Evolutionary conservation across 2,113 vertebrate genomes (phyloP).

Genomic region (Emydocephalus ijimae): DNA sequence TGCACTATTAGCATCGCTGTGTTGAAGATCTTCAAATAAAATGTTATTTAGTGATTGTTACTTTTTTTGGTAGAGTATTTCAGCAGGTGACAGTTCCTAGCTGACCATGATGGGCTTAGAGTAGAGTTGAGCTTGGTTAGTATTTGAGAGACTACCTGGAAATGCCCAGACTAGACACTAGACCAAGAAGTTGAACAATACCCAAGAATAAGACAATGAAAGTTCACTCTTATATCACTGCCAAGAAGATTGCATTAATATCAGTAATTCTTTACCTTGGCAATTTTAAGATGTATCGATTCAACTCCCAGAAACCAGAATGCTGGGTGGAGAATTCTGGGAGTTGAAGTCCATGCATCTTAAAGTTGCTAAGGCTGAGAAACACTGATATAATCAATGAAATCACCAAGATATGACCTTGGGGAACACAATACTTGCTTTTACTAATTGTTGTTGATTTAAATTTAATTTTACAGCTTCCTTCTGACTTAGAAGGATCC

Average conservation of each 20-base stretch:
- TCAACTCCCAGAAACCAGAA: background rate
- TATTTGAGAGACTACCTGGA: background rate
- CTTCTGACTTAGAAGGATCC: conserved; percentile 6
- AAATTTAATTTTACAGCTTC: conserved; percentile 4
- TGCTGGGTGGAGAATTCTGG: background rate
- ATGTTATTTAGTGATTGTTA: background rate
- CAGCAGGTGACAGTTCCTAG: background rate
- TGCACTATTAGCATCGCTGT: background rate
- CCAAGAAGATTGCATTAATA: background rate
- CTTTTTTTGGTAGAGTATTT: background rate
- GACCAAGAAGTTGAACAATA: background rate
- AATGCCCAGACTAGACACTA: background rate
- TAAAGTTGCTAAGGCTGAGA: background rate
- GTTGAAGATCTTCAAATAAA: background rate
- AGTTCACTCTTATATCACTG: background rate
- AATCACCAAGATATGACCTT: background rate
- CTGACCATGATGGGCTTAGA: background rate
- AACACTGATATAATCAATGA: background rate
- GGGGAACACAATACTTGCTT: background rate
- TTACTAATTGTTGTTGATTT: background rate
- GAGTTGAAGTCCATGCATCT: background rate
- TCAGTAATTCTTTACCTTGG: background rate
- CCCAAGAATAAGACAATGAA: background rate
- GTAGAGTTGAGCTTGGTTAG: background rate
- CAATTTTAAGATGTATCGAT: background rate